Percentiles rank a stretch among this genome's conserved stretches.
Conservation (phyloP, 2,113 vertebrate genomes). For the Dasypus novemcinctus region DNA sequence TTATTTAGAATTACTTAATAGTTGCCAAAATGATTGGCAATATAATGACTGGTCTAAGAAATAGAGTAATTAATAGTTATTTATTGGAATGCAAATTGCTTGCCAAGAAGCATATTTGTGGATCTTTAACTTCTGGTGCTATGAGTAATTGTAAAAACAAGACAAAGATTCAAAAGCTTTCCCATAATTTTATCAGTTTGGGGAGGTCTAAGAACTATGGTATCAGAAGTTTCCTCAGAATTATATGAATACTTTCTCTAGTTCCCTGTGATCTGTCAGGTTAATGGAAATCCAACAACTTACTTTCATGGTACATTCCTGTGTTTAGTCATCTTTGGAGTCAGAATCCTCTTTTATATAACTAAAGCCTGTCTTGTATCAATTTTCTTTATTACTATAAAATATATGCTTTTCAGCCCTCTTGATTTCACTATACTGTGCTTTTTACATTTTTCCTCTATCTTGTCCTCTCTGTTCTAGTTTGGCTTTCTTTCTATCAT, state of each 20-base stretch:
- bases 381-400: neutral
- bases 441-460: neutral
- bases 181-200: neutral
- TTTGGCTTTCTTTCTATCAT: neutral
- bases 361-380: neutral
- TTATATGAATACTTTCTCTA: neutral
- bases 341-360: neutral
- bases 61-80: constrained; percentile 25
- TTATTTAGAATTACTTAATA: constrained; percentile 30
- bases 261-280: neutral
- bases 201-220: neutral
- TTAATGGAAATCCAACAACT: neutral
- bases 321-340: neutral
- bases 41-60: constrained; percentile 25
- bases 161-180: neutral
- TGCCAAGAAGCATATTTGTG: neutral
- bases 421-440: neutral
- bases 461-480: neutral
- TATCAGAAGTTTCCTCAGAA: neutral
- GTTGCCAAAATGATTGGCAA: constrained; percentile 38
- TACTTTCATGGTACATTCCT: neutral
- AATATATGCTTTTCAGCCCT: neutral
- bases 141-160: constrained; percentile 6
- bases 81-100: constrained; percentile 26
- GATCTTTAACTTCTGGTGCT: neutral